Percentiles rank a stretch among this genome's conserved stretches.
phyloP scores from a whole-genome alignment of 2,113 vertebrate genomes.

The Syngnathus typhle region DNA sequence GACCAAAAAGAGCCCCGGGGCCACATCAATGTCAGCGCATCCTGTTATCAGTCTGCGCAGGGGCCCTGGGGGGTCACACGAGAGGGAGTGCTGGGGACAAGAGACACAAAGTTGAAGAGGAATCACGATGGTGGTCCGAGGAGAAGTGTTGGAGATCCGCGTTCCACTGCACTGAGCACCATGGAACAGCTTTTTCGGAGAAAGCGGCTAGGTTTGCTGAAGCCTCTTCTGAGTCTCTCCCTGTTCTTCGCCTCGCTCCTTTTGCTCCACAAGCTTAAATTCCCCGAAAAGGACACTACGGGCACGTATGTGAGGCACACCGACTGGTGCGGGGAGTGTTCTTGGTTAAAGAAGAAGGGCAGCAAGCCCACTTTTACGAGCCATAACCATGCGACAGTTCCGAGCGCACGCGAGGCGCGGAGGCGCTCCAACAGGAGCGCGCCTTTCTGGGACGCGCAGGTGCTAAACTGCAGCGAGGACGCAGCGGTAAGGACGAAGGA shows the following conservation, averaged over 20 bases:
- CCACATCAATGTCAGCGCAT: slow-evolving; percentile 12
- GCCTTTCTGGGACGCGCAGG: slow-evolving; percentile 62
- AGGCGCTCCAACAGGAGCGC: slow-evolving; percentile 28
- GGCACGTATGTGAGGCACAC: slow-evolving; percentile 25
- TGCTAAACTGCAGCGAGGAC: slow-evolving; percentile 66
- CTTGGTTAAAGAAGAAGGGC: slow-evolving; percentile 27
- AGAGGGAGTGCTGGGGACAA: slow-evolving; percentile 4
- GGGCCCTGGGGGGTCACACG: slow-evolving; percentile 2
- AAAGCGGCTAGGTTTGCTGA: slow-evolving; percentile 64
- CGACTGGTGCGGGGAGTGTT: slow-evolving; percentile 53
- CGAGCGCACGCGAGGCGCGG: slow-evolving; percentile 8
- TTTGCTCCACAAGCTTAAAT: slow-evolving; percentile 71
- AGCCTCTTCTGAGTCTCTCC: slow-evolving; percentile 68
- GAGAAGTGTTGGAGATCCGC: slow-evolving; percentile 21
- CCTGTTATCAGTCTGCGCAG: background rate
- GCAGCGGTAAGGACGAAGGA: slow-evolving; percentile 42
- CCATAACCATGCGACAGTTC: background rate
- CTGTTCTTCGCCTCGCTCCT: slow-evolving; percentile 69
- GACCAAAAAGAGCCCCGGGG: slow-evolving; percentile 23
- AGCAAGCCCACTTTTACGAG: background rate
- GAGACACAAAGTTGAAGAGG: slow-evolving; percentile 10
- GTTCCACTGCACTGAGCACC: slow-evolving; percentile 22
- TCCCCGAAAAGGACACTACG: slow-evolving; percentile 59
- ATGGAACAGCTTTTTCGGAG: slow-evolving; percentile 70
- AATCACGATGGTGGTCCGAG: slow-evolving; percentile 34